A percentile compares a stretch with the other conserved stretches of the same genome.
These are phyloP conservation scores for Clarias fuscus DNA, from an alignment of 2,797 vertebrate species.

Conservation along the genomic window DNA sequence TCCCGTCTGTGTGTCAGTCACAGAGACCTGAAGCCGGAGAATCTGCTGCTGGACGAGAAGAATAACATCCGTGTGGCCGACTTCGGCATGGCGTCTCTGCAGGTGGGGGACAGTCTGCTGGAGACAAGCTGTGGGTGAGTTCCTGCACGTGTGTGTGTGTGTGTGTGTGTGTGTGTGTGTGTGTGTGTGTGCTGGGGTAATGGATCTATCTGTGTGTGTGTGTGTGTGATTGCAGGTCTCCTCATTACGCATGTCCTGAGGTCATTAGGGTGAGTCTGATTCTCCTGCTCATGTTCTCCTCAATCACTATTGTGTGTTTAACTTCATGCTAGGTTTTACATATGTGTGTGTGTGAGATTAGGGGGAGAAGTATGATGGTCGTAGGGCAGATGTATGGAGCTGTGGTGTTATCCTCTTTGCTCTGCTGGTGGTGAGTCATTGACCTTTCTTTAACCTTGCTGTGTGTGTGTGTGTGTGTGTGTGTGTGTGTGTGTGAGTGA, in stretches of 20 bases:
- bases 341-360: conserved; percentile 55
- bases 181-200: not conserved
- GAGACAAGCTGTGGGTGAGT: conserved; percentile 86
- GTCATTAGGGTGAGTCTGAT: conserved; percentile 89
- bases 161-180: too few relatives aligned
- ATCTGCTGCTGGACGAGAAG: conserved; percentile 89
- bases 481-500: not conserved
- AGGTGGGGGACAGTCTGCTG: conserved; percentile 88
- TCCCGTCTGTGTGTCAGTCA: conserved; percentile 59
- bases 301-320: not conserved
- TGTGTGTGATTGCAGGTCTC: conserved; percentile 77
- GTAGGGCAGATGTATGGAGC: conserved; percentile 91
- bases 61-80: conserved; percentile 92
- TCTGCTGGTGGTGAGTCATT: conserved; percentile 83
- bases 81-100: conserved; percentile 92
- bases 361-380: conserved; percentile 91
- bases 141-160: not conserved
- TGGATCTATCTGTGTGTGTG: not conserved
- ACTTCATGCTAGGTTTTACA: not conserved
- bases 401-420: conserved; percentile 93
- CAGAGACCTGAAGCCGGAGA: conserved; percentile 92
- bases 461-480: not conserved
- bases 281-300: not conserved
- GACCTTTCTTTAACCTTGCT: not conserved
- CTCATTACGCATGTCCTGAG: conserved; percentile 98